Evolutionary conservation across 1,140 invertebrate genomes (phyloP).

Genomic region (Hycleus phaleratus): DNA sequence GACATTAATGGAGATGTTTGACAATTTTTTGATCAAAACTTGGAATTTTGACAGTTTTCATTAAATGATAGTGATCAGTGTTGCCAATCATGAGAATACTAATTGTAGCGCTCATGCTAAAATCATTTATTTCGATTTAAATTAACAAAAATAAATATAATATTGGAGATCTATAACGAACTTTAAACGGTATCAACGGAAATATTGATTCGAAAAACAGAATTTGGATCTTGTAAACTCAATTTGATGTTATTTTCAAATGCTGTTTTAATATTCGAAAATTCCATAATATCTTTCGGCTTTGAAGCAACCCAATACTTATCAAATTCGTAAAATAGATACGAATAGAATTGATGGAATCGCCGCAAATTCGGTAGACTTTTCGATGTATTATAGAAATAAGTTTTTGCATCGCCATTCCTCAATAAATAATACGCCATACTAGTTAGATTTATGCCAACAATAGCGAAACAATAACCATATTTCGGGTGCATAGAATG

Average conservation of each 20-base stretch:
- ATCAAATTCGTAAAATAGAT: slow-evolving; percentile 90
- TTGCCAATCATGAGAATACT: no score
- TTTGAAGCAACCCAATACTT: slow-evolving; percentile 87
- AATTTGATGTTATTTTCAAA: slow-evolving; percentile 69
- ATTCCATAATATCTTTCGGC: slow-evolving; percentile 91
- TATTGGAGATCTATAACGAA: no score
- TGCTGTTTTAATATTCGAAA: slow-evolving; percentile 73
- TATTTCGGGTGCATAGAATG: slow-evolving; percentile 84
- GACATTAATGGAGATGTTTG: no score
- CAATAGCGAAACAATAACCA: slow-evolving; percentile 84
- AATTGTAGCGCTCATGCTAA: no score
- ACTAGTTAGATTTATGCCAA: slow-evolving; percentile 90
- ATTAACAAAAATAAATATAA: no score
- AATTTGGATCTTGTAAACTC: slow-evolving; percentile 54
- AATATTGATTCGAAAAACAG: slow-evolving; percentile 66
- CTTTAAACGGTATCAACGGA: slow-evolving; percentile 42
- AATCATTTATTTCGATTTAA: no score
- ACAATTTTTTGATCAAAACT: no score
- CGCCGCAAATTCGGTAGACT: slow-evolving; percentile 62
- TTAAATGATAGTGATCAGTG: no score
- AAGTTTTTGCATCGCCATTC: slow-evolving; percentile 77
- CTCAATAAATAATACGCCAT: slow-evolving; percentile 77
- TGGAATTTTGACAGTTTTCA: no score
- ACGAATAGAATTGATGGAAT: slow-evolving; percentile 93
- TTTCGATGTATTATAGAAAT: slow-evolving; percentile 83